Base-by-base conservation (phyloP, 2,797 vertebrate genomes). In the Rhabdophis nuchalis region DNA sequence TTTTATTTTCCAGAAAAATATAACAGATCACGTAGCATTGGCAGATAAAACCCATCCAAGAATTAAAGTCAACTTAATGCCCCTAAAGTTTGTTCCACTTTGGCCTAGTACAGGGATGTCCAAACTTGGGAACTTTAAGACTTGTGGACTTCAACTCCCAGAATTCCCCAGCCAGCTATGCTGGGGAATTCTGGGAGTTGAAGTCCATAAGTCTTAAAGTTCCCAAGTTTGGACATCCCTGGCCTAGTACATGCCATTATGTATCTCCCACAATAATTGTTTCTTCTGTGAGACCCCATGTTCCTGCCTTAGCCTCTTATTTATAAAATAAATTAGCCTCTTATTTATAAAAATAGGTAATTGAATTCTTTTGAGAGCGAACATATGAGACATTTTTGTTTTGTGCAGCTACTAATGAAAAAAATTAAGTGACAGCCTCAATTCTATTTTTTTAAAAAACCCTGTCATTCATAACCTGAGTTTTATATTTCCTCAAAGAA, bases 401-500 rank as follows among this genome's bases (percentile, higher is more conserved):
- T 95, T 88, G 18, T 60, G 89, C 94, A 18, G 94, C 64, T 91
- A 60, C 87, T 96, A 95, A 95, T 95, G 93, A 93, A 96, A 96
- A 50, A 92, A 46, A 20, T 72, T 56, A 94, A 95, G 88, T 87
- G 86, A 27, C 23, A 87, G 46, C 13, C 52, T 91, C 72, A 91
- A 94, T 58, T 9, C 2, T 92, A 53, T 94, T 92, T 94, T 92
- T 50, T 5, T 91, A 97, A 96, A 46, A 88, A 58, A 91, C 18
- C 87, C 29, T 92, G 92, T 92, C 82, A 90, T 54, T 95, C 93
- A 90, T 94, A 94, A 95, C 93, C 95, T 88, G 64, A 60, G 91
- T 95, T 95, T 96, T 94, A 87, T 91, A 52, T 95, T 96, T 93
- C 94, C 54, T 56, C 93, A 91, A 93, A 96, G 87, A 93, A 96